A percentile compares a stretch with the other conserved stretches of the same genome.
phyloP scores from a whole-genome alignment of 1,140 invertebrate species.

The Drosophila trapezifrons region DNA sequence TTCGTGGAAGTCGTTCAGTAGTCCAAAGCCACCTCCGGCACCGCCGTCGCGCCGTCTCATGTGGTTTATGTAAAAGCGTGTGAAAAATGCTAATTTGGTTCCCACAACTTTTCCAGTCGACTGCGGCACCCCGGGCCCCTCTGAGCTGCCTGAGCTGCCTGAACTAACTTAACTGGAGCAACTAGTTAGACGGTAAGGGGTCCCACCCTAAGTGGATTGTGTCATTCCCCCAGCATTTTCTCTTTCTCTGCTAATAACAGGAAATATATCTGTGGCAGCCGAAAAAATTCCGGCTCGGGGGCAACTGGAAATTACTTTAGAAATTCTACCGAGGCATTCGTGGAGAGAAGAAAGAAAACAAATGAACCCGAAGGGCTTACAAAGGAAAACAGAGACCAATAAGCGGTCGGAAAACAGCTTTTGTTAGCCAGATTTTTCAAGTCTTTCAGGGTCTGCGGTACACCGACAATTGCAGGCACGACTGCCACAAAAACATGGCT shows the following conservation, averaged over 20 bases:
- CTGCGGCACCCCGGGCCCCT: conserved; percentile 36
- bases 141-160: conserved; percentile 8
- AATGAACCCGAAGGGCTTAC: conserved; percentile 49
- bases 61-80: conserved; percentile 67
- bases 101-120: conserved; percentile 72
- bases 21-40: conserved; percentile 15
- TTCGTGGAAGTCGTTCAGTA: conserved; percentile 56
- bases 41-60: background rate
- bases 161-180: conserved; percentile 18
- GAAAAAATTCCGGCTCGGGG: conserved; percentile 53
- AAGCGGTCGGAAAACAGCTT: conserved; percentile 61
- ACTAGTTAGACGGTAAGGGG: conserved; percentile 46
- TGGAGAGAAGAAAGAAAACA: conserved; percentile 53
- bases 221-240: conserved; percentile 58
- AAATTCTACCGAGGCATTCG: conserved; percentile 59
- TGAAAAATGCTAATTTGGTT: conserved; percentile 83
- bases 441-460: conserved; percentile 43
- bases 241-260: conserved; percentile 71
- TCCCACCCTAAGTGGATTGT: conserved; percentile 55
- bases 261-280: conserved; percentile 54
- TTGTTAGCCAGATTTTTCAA: conserved; percentile 67
- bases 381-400: conserved; percentile 46
- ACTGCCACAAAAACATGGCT: conserved; percentile 41
- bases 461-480: conserved; percentile 73
- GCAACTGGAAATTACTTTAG: conserved; percentile 69